Conservation (phyloP, 2,888 invertebrate genomes). For the Xylota segnis region DNA sequence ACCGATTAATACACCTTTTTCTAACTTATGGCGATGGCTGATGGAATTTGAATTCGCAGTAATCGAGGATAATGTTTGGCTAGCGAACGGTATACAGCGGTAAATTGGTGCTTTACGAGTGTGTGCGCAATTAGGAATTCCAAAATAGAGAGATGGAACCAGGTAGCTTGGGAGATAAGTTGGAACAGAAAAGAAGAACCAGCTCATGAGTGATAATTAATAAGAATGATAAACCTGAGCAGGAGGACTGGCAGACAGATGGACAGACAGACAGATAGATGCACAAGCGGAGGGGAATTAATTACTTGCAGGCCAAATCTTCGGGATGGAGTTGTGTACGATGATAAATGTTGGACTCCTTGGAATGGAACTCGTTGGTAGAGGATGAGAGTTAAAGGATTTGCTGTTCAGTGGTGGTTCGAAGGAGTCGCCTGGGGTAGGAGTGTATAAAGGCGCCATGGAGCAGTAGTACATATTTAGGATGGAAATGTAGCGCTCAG, state of each 20-base stretch:
- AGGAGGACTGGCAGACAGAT: background rate
- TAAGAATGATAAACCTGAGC: constrained; percentile 9
- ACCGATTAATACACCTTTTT: constrained; percentile 10
- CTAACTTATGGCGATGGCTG: background rate
- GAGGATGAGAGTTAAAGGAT: background rate
- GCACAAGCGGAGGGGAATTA: constrained; percentile 3
- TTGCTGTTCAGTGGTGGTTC: background rate
- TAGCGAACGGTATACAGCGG: constrained; percentile 4
- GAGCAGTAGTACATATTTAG: too few relatives aligned
- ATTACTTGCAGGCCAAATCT: background rate
- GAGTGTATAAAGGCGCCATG: background rate
- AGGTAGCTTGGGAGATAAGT: background rate
- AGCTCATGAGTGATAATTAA: constrained; percentile 3
- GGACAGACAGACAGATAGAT: background rate
- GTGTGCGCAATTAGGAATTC: background rate
- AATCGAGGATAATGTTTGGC: constrained; percentile 1
- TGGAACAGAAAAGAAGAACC: background rate
- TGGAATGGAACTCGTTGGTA: background rate
- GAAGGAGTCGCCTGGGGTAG: background rate
- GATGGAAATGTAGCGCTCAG: too few relatives aligned
- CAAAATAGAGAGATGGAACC: too few relatives aligned
- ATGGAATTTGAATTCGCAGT: constrained; percentile 16
- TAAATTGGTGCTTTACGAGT: constrained; percentile 14
- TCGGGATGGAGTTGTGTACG: background rate
- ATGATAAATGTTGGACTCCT: background rate